Evolutionary conservation across 2,797 vertebrate species (phyloP), one percentile per base, ranked within the genome.

Genomic region (Poeciliopsis infans): DNA sequence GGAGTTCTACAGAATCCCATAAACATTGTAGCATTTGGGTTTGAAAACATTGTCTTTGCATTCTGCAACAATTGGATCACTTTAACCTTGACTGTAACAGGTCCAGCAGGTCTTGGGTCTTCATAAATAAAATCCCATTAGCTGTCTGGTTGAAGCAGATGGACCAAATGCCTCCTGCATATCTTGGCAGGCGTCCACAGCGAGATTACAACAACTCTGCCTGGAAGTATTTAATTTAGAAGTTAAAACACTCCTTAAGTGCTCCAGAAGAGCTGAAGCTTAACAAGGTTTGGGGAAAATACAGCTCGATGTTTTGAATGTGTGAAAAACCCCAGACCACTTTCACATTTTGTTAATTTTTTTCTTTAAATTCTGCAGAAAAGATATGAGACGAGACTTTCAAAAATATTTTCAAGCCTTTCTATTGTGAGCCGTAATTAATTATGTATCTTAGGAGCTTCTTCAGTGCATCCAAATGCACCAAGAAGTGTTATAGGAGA

Each of bases 71-170:
- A 33, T 61, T 8, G 28, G 59, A 33, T 61, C 15, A 61, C 59
- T 16, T 33, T 33, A 61, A 18, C 2, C 11, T 33, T 66, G 33
- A 66, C 18, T 11, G 20, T 66, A 64, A 28, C 31, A 64, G 3
- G 16, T 79, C 59, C 73, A n/a, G 69, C 28, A 25, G 83, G 18
- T 13, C 15, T 55, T 55, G 36, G 66, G 47, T 16, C 53, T 49
- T 57, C 33, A 55, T 80, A 47, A 83, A 84, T 78, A 49, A 80
- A 85, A 86, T 88, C 87, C 57, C 66, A 36, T 59, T 59, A 59
- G 57, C 13, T 2, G 12, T 7, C 57, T 59, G 57, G 28, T 59
- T 2, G 5, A 13, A 33, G 59, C 28, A 64, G 59, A 64, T 33
- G 31, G 59, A 64, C 59, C 59, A 64, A 33, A 59, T n/a, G 31